A percentile compares a stretch with the other conserved stretches of the same genome.
phyloP scores from a whole-genome alignment of 1,140 invertebrate genomes.

The Euura saliciscinereae region DNA sequence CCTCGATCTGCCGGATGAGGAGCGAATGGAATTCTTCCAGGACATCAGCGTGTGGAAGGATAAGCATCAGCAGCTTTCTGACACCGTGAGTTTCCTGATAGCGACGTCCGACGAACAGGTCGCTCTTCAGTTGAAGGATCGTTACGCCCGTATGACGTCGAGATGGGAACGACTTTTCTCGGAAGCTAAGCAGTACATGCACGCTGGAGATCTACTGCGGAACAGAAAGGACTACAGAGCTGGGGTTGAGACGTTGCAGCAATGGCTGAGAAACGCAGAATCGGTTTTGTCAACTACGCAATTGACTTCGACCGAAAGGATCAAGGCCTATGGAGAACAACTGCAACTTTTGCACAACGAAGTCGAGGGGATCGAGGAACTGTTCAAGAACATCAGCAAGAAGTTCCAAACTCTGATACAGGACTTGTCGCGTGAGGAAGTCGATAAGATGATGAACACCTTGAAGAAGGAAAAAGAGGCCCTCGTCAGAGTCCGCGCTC shows the following conservation, averaged over 20 bases:
- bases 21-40: conserved; percentile 87
- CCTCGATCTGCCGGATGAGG: conserved; percentile 78
- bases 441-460: conserved; percentile 87
- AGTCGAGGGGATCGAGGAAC: conserved; percentile 84
- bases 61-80: conserved; percentile 80
- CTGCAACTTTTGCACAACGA: conserved; percentile 80
- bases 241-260: conserved; percentile 76
- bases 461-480: conserved; percentile 90
- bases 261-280: conserved; percentile 83
- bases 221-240: conserved; percentile 80
- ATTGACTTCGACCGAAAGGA: conserved; percentile 75
- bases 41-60: conserved; percentile 90
- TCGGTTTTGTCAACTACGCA: conserved; percentile 69
- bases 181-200: conserved; percentile 84
- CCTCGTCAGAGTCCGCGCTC: conserved; percentile 79
- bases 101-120: conserved; percentile 85
- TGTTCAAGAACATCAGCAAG: conserved; percentile 88
- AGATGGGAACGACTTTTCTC: conserved; percentile 84
- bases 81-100: conserved; percentile 86
- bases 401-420: conserved; percentile 90
- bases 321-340: conserved; percentile 80
- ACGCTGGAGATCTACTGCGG: conserved; percentile 84
- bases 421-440: conserved; percentile 87
- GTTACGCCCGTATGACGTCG: conserved; percentile 72
- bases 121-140: conserved; percentile 76